Base-by-base conservation (phyloP, 2,113 vertebrate species). In the Phasianus colchicus region DNA sequence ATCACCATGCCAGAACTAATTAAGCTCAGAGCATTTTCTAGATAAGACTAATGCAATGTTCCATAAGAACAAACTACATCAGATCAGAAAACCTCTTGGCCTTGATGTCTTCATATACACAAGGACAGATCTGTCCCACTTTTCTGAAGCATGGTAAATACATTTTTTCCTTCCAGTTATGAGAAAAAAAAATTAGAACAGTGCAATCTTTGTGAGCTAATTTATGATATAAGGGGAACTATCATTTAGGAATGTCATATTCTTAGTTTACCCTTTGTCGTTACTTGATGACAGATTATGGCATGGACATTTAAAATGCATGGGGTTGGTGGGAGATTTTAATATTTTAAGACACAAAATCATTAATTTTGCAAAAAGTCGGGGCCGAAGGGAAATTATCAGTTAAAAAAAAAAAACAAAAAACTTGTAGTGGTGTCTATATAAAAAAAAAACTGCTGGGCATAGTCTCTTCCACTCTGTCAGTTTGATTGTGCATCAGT, bases 291-390 rank as follows among this genome's bases (percentile, higher is more conserved):
- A 78, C 43, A 91, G 40, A 76, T 85, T 90, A 90, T 82, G 58
- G 60, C 63, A 96, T 88, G 64, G 71, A 4, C n/a, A 88, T 96
- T 97, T 94, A 91, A 95, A 96, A 96, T 95, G 70, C 57, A 87
- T 36, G 89, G 24, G 73, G 19, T 76, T 92, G 67, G 64, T 90
- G 29, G 95, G 61, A 95, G 86, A 94, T 77, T 95, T 97, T 95
- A 96, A 97, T 97, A 96, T 97, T 98, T 97, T 88, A 97, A 96
- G 94, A 96, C 95, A 94, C 50, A 85, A 66, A 97, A 88, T 96
- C 97, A 98, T 98, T 97, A 98, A 97, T 98, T 97, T 97, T 98
- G 77, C 94, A 97, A 86, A 96, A 97, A 94, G 70, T 94, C 84
- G 57, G 74, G 97, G 93, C 86, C 90, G 61, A 96, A 97, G 95